Conservation (phyloP, 2,888 invertebrate genomes). For the Nymphalis c-album region DNA sequence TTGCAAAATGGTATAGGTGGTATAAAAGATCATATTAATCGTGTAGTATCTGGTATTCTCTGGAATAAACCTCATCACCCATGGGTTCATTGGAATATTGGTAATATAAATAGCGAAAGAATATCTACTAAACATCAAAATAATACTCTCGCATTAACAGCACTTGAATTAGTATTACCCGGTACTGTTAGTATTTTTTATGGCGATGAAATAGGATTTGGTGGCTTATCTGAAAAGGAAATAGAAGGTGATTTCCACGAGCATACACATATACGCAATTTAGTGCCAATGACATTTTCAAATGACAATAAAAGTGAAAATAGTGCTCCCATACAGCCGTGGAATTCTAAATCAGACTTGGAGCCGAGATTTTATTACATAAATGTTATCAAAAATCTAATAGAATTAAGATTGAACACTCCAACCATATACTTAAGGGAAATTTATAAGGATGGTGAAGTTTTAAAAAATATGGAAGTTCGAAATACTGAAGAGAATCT, state of each 20-base stretch:
- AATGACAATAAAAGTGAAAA: conserved; percentile 54
- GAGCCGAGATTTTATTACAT: conserved; percentile 77
- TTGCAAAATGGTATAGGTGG: conserved; percentile 79
- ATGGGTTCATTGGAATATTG: conserved; percentile 91
- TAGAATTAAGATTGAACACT: conserved; percentile 81
- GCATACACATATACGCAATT: conserved; percentile 84
- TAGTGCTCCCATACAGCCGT: conserved; percentile 79
- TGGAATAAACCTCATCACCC: conserved; percentile 84
- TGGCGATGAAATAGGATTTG: conserved; percentile 93
- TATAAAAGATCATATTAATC: conserved; percentile 82
- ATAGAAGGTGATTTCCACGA: conserved; percentile 81
- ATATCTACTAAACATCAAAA: conserved; percentile 81
- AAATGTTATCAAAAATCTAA: conserved; percentile 82
- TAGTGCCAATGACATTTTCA: conserved; percentile 86
- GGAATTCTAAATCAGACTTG: conserved; percentile 82
- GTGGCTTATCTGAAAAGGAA: conserved; percentile 75
- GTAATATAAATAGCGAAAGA: conserved; percentile 83
- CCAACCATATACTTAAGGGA: conserved; percentile 88
- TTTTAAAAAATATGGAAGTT: conserved; percentile 85
- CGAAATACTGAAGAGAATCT: conserved; percentile 84
- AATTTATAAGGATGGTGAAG: conserved; percentile 84
- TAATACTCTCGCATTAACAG: conserved; percentile 84
- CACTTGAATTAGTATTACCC: conserved; percentile 91
- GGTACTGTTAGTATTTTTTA: conserved; percentile 94
- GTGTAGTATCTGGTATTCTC: conserved; percentile 79